Evolutionary conservation across 2,888 invertebrate species (phyloP).

Genomic region (Pandemis cinnamomeana): DNA sequence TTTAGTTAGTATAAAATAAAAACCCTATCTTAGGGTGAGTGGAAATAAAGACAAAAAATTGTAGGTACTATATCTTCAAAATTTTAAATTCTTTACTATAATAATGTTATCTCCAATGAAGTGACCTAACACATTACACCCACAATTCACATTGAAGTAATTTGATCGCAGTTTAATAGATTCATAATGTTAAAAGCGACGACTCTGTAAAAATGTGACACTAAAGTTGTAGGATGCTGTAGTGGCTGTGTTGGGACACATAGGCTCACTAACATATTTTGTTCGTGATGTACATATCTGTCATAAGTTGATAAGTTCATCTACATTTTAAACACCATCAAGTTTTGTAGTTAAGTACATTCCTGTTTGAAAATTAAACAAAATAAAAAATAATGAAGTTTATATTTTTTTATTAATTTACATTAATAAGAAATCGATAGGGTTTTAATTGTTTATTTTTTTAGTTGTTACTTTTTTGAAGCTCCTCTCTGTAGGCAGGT

Average conservation of each 20-base stretch:
- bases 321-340: background rate
- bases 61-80: background rate
- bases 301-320: background rate
- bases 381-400: constrained; percentile 12
- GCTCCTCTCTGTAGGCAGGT: constrained; percentile 53
- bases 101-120: background rate
- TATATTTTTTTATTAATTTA: constrained; percentile 9
- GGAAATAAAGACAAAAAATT: background rate
- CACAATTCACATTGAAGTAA: no score
- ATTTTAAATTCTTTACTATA: background rate
- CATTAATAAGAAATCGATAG: background rate
- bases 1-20: background rate
- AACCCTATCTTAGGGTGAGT: background rate
- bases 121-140: background rate
- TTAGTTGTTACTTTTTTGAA: constrained; percentile 44
- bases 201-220: background rate
- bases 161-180: background rate
- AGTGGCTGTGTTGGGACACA: background rate
- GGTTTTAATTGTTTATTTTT: background rate
- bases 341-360: constrained; percentile 6
- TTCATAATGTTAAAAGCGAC: background rate
- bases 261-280: no score
- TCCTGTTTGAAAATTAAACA: constrained; percentile 8
- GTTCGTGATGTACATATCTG: no score
- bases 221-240: background rate